Evolutionary conservation across 2,113 vertebrate genomes (phyloP).

Genomic region (Gadus chalcogrammus): DNA sequence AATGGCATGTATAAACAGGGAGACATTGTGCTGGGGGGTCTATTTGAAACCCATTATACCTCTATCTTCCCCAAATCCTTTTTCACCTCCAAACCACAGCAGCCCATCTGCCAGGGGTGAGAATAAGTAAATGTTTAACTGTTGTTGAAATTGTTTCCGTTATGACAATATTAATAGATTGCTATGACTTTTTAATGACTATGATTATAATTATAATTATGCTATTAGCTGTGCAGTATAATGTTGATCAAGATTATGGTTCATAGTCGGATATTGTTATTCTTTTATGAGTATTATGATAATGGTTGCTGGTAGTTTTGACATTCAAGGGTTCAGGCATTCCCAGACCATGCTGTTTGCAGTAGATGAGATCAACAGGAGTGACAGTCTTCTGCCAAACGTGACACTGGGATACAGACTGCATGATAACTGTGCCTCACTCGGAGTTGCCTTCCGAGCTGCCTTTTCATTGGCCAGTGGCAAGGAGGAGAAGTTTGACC

Average conservation of each 20-base stretch:
- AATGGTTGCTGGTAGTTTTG: conserved; percentile 31
- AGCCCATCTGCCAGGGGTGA: conserved; percentile 55
- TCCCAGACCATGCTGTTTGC: conserved; percentile 54
- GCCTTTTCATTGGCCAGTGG: conserved; percentile 52
- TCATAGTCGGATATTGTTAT: not conserved
- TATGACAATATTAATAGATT: not conserved
- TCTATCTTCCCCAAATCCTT: conserved; percentile 34
- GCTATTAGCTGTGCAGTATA: not conserved
- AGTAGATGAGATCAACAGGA: conserved; percentile 57
- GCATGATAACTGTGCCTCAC: conserved; percentile 56
- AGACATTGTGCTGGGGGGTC: conserved; percentile 52
- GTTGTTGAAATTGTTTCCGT: not conserved
- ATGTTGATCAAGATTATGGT: not conserved
- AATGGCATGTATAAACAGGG: conserved; percentile 46
- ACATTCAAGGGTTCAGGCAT: conserved; percentile 40
- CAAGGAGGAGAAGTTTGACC: conserved; percentile 18
- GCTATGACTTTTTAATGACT: not conserved
- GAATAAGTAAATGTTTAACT: conserved; percentile 11
- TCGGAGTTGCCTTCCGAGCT: conserved; percentile 55
- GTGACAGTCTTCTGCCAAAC: conserved; percentile 55
- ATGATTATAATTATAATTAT: not conserved
- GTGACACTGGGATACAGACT: conserved; percentile 58
- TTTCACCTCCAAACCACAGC: conserved; percentile 52
- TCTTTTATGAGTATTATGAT: not conserved
- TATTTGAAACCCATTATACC: conserved; percentile 56